Base-by-base conservation (phyloP, 2,113 vertebrate species). In the Motacilla alba region DNA sequence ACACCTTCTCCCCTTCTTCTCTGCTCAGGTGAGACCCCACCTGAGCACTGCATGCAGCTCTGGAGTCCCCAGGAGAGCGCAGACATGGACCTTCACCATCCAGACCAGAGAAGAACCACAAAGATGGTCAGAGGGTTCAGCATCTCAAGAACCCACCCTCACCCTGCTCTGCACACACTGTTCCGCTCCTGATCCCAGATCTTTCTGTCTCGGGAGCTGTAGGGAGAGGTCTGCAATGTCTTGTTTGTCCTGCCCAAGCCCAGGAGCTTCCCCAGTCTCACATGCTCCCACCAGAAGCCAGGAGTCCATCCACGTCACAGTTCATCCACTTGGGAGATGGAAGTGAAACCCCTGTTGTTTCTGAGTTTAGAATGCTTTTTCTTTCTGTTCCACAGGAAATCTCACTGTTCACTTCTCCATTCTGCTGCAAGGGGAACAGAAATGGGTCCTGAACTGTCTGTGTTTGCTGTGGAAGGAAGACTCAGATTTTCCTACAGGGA, bases 161-260 rank as follows among this genome's bases (percentile, higher is more conserved):
- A 2, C 10, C 50, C 49, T 13, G 24, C 44, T 49, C 68, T 27
- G 9, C 10, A 1, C 13, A n/a, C 31, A 0, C 43, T 21, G 69
- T 4, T 7, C 5, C 0, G 0, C 11, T n/a, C 53, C 59, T 24
- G 21, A 10, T 10, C 44, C 66, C 82, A 15, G 31, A 23, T 3
- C 18, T 16, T 69, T 43, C 47, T 53, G 37, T 55, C 63, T 20
- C 56, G 20, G 56, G 64, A 43, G 49, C 43, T 37, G 19, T 2
- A 28, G 64, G 27, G 49, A 56, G 26, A 33, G 49, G 10, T 43
- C 35, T 77, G 64, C 72, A 16, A 8, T 11, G 43, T 15, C 35
- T 43, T 27, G 27, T 33, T 55, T 69, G 31, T 70, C 49, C 63
- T 49, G 35, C 79, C 63, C 56, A 15, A 7, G 43, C 5, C 33